Evolutionary conservation across 2,888 invertebrate species (phyloP).

Genomic region (Noctuana brunneofusca): DNA sequence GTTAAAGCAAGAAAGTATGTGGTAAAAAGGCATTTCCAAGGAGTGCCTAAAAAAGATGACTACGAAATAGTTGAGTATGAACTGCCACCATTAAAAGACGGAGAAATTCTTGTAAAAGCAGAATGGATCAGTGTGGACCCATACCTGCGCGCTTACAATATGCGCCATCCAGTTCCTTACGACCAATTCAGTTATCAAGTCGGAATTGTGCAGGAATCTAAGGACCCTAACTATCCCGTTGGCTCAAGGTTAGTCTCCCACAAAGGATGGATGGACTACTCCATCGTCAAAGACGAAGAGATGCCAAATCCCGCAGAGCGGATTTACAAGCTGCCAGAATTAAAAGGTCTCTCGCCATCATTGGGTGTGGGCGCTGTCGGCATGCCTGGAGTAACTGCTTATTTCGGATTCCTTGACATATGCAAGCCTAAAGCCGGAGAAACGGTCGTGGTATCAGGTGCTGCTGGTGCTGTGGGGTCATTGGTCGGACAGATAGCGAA

Average conservation of each 20-base stretch:
- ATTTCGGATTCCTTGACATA: conserved; percentile 85
- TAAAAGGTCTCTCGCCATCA: conserved; percentile 73
- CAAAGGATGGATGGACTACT: conserved; percentile 81
- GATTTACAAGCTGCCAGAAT: conserved; percentile 67
- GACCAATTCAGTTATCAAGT: conserved; percentile 53
- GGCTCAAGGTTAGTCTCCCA: conserved; percentile 81
- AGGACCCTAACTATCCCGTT: conserved; percentile 81
- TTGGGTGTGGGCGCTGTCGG: conserved; percentile 82
- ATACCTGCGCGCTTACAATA: conserved; percentile 43
- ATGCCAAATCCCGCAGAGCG: conserved; percentile 44
- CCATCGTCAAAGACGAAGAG: conserved; percentile 33
- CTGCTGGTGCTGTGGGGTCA: conserved; percentile 88
- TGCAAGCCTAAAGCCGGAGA: conserved; percentile 86
- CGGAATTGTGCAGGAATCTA: conserved; percentile 80
- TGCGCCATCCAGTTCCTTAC: conserved; percentile 43
- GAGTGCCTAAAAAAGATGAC: conserved; percentile 81
- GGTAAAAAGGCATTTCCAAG: conserved; percentile 79
- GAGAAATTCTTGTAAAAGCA: conserved; percentile 62
- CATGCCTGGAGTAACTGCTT: conserved; percentile 86
- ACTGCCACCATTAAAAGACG: conserved; percentile 80
- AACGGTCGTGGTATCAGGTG: conserved; percentile 85
- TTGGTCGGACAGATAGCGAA: conserved; percentile 89
- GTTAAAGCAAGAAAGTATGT: conserved; percentile 82
- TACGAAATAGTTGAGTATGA: conserved; percentile 83
- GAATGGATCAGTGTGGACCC: conserved; percentile 60